Conservation (phyloP, 2,888 invertebrate genomes). For the Strigamia maritima region DNA sequence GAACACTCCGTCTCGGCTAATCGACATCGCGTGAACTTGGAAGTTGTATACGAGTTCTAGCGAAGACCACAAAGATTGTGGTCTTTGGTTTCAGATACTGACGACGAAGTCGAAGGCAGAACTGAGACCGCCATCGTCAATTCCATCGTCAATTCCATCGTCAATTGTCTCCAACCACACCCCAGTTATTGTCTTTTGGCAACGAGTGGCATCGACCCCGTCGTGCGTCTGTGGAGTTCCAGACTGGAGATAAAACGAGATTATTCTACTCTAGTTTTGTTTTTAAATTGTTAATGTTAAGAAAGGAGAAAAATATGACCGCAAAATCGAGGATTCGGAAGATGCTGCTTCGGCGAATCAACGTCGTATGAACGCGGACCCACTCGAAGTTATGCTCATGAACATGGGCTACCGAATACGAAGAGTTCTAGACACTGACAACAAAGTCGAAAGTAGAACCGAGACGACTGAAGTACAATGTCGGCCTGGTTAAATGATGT, state of each 20-base stretch:
- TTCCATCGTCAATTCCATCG: constrained; percentile 87
- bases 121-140: constrained; percentile 45
- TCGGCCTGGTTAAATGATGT: constrained; percentile 47
- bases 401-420: constrained; percentile 56
- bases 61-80: constrained; percentile 50
- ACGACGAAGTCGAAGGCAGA: constrained; percentile 47
- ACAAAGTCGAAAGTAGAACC: constrained; percentile 46
- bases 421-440: constrained; percentile 49
- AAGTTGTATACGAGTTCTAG: constrained; percentile 63
- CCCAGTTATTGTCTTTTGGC: constrained; percentile 84
- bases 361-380: constrained; percentile 88
- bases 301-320: constrained; percentile 63
- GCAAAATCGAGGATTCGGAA: constrained; percentile 65
- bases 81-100: constrained; percentile 49
- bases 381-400: constrained; percentile 79
- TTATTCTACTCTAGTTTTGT: background rate
- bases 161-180: constrained; percentile 93
- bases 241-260: constrained; percentile 60
- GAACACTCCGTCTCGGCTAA: constrained; percentile 75
- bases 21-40: no score
- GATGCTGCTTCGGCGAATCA: constrained; percentile 81
- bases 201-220: constrained; percentile 92
- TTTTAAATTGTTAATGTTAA: constrained; percentile 48
- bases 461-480: constrained; percentile 47
- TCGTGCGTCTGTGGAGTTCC: constrained; percentile 90